Percentiles rank a stretch among this genome's conserved stretches.
phyloP scores from a whole-genome alignment of 2,113 vertebrate genomes.

The Apaloderma vittatum region DNA sequence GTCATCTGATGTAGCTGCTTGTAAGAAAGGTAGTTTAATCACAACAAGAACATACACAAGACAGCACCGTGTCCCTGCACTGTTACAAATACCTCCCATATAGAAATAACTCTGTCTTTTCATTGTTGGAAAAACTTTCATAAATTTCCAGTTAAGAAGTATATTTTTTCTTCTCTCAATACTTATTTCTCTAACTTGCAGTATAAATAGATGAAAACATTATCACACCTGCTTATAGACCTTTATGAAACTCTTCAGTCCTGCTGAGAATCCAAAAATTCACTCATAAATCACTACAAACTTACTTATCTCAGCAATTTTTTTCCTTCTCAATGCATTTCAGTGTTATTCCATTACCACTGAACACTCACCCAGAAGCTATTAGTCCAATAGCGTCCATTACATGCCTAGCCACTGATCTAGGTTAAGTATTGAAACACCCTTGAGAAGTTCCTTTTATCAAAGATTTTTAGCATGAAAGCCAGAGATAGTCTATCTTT shows the following conservation, averaged over 20 bases:
- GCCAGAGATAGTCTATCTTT: background rate
- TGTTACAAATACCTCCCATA: background rate
- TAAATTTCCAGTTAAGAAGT: conserved; percentile 25
- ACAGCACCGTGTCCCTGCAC: background rate
- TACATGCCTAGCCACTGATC: conserved; percentile 12
- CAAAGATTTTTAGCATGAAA: background rate
- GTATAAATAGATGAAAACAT: background rate
- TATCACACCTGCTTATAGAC: background rate
- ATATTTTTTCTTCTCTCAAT: conserved; percentile 24
- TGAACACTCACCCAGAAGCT: conserved; percentile 3
- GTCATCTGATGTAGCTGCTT: background rate
- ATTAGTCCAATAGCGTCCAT: conserved; percentile 1
- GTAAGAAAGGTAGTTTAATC: background rate
- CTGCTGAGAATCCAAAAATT: background rate
- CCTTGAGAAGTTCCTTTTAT: background rate
- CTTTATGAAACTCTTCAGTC: background rate
- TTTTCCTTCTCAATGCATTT: conserved; percentile 6
- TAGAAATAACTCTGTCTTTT: background rate
- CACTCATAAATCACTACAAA: conserved; percentile 22
- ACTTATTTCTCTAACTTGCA: conserved; percentile 7
- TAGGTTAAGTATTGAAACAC: background rate
- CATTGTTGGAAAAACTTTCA: background rate
- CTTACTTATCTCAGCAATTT: background rate
- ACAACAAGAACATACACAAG: background rate
- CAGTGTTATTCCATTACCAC: conserved; percentile 7